A percentile compares a stretch with the other conserved stretches of the same genome.
Conservation (phyloP, 2,797 vertebrate species). For the Rachycentron canadum region DNA sequence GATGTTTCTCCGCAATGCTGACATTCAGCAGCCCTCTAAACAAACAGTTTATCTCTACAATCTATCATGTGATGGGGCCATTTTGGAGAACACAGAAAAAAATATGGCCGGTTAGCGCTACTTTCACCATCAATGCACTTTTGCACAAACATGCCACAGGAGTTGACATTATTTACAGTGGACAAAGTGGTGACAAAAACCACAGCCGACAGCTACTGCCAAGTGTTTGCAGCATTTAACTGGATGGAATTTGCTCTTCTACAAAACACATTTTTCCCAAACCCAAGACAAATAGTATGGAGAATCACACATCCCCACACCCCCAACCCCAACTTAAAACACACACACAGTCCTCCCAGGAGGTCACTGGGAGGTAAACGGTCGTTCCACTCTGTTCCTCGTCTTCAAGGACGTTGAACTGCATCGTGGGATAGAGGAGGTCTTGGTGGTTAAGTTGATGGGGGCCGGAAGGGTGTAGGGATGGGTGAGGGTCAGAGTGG, state of each 20-base stretch:
- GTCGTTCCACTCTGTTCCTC: constrained; percentile 79
- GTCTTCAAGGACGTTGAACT: constrained; percentile 84
- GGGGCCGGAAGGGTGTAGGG: constrained; percentile 26
- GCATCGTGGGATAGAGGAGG: constrained; percentile 74
- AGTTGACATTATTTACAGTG: constrained; percentile 83
- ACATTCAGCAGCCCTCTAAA: constrained; percentile 81
- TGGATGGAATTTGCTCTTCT: constrained; percentile 74
- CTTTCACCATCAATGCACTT: constrained; percentile 78
- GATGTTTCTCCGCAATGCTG: constrained; percentile 72
- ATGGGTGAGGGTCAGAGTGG: constrained; percentile 33
- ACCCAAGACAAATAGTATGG: constrained; percentile 75
- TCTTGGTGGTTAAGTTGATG: constrained; percentile 53
- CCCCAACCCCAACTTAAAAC: constrained; percentile 40
- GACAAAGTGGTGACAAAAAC: constrained; percentile 81
- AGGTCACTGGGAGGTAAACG: constrained; percentile 82
- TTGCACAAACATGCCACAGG: constrained; percentile 74
- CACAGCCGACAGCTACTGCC: constrained; percentile 73
- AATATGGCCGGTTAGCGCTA: constrained; percentile 64
- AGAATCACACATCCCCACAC: constrained; percentile 41
- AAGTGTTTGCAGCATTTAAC: constrained; percentile 74
- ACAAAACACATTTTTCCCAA: constrained; percentile 74
- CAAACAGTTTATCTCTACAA: constrained; percentile 79
- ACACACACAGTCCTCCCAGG: constrained; percentile 65
- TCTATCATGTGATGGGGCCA: constrained; percentile 70
- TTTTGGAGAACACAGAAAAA: constrained; percentile 64